Evolutionary conservation across 2,797 vertebrate species (phyloP).

Genomic region (Esox lucius): DNA sequence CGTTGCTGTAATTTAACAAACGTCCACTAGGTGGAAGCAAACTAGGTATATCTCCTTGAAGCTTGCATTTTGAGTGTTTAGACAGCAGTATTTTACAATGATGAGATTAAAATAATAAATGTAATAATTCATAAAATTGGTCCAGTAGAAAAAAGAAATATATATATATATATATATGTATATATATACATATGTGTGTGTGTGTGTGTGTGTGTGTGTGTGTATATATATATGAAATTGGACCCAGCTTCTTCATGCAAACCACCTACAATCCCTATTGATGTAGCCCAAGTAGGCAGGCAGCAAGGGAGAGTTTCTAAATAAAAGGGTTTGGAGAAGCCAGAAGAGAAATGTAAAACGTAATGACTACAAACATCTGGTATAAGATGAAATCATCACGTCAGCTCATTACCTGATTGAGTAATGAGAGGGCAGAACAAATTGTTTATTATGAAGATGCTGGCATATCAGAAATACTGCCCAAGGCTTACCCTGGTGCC

Average conservation of each 20-base stretch:
- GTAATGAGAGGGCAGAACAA: background rate
- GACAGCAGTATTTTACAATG: too few species aligned
- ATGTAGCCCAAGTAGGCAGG: background rate
- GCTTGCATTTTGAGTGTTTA: too few species aligned
- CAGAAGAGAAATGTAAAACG: slow-evolving; percentile 2
- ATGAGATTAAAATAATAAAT: too few species aligned
- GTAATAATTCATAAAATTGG: too few species aligned
- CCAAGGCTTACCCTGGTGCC: background rate
- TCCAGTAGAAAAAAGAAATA: too few species aligned
- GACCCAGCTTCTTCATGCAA: slow-evolving; percentile 41
- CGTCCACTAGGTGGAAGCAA: too few species aligned
- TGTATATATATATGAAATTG: background rate
- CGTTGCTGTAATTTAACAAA: too few species aligned
- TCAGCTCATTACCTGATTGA: slow-evolving; percentile 3
- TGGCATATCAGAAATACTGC: background rate
- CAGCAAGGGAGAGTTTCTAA: slow-evolving; percentile 22
- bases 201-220: too few species aligned
- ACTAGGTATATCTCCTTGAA: too few species aligned
- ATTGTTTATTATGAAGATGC: background rate
- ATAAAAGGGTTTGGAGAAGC: background rate
- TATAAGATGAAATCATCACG: background rate
- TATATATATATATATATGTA: too few species aligned
- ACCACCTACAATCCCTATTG: slow-evolving; percentile 36
- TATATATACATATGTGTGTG: background rate
- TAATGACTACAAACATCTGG: background rate